Percentiles rank a stretch among this genome's conserved stretches.
phyloP scores from a whole-genome alignment of 2,797 vertebrate species.

The Lates japonicus region DNA sequence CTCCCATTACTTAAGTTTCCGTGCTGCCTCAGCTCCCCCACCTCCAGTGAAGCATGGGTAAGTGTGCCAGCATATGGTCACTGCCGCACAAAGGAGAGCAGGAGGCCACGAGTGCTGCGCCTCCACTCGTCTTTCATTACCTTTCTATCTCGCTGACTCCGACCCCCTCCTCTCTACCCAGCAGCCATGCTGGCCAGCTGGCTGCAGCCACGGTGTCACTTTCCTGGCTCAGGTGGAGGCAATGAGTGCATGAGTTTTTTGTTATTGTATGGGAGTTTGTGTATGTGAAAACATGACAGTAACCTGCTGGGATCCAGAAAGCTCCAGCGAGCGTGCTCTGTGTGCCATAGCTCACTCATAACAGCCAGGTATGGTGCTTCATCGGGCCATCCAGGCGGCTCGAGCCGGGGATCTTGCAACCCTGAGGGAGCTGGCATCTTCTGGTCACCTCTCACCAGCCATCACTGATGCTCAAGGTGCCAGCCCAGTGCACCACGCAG shows the following conservation, averaged over 20 bases:
- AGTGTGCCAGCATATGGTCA: slow-evolving; percentile 75
- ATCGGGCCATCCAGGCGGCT: slow-evolving; percentile 85
- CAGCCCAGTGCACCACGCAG: slow-evolving; percentile 88
- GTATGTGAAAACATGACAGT: slow-evolving; percentile 38
- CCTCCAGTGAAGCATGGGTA: slow-evolving; percentile 68
- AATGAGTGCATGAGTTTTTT: slow-evolving; percentile 51
- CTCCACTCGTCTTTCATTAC: slow-evolving; percentile 84
- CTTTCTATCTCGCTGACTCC: slow-evolving; percentile 79
- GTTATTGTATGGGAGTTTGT: slow-evolving; percentile 55
- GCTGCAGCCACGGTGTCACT: slow-evolving; percentile 80
- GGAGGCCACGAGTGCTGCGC: slow-evolving; percentile 59
- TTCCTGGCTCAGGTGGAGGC: slow-evolving; percentile 72
- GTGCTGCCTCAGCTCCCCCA: slow-evolving; percentile 66
- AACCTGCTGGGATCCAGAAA: slow-evolving; percentile 40
- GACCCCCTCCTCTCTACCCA: slow-evolving; percentile 64
- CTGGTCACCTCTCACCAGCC: slow-evolving; percentile 72
- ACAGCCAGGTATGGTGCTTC: slow-evolving; percentile 85
- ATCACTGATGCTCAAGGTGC: slow-evolving; percentile 87
- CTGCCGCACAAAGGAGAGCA: slow-evolving; percentile 68
- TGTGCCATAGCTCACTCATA: slow-evolving; percentile 49
- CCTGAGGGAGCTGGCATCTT: slow-evolving; percentile 79
- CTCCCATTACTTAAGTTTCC: slow-evolving; percentile 84
- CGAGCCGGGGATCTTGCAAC: slow-evolving; percentile 81
- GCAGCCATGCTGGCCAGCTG: slow-evolving; percentile 77
- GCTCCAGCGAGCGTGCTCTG: slow-evolving; percentile 33